Evolutionary conservation across 2,797 vertebrate species (phyloP).

Genomic region (Thripadectes ignobilis): DNA sequence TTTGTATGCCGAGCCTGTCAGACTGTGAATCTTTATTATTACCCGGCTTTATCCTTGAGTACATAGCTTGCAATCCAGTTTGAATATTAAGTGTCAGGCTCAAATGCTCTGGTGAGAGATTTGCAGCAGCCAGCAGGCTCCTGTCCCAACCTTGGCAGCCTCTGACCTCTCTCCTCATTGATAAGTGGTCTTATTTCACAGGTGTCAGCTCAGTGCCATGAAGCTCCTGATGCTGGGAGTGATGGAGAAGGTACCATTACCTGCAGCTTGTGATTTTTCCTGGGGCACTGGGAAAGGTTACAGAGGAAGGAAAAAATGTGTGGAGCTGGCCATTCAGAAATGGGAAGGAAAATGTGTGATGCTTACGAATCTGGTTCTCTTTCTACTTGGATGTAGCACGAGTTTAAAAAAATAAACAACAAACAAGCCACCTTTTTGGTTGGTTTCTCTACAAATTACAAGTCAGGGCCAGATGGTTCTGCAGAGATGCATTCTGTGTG

Average conservation of each 20-base stretch:
- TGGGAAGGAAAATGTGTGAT: background rate
- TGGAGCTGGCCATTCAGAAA: background rate
- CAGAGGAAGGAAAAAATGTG: background rate
- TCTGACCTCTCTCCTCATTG: constrained; percentile 24
- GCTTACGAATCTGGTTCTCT: background rate
- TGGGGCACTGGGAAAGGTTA: background rate
- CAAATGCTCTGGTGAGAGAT: constrained; percentile 40
- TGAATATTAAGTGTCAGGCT: constrained; percentile 77
- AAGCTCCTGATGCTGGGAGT: background rate
- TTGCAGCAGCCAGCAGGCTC: constrained; percentile 35
- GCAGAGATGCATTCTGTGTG: background rate
- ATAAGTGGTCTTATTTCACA: constrained; percentile 45
- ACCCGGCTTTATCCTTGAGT: constrained; percentile 69
- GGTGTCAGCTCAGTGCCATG: background rate
- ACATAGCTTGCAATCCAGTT: constrained; percentile 50
- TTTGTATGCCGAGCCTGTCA: constrained; percentile 62
- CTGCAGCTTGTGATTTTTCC: background rate
- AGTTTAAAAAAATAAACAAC: background rate
- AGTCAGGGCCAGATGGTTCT: background rate
- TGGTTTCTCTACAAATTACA: background rate
- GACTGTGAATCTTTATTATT: constrained; percentile 63
- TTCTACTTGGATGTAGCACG: background rate
- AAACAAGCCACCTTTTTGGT: no score
- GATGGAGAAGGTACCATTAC: background rate
- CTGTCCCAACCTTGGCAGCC: constrained; percentile 26